Evolutionary conservation across 2,888 invertebrate genomes (phyloP).

Genomic region (Eurytoma californica): DNA sequence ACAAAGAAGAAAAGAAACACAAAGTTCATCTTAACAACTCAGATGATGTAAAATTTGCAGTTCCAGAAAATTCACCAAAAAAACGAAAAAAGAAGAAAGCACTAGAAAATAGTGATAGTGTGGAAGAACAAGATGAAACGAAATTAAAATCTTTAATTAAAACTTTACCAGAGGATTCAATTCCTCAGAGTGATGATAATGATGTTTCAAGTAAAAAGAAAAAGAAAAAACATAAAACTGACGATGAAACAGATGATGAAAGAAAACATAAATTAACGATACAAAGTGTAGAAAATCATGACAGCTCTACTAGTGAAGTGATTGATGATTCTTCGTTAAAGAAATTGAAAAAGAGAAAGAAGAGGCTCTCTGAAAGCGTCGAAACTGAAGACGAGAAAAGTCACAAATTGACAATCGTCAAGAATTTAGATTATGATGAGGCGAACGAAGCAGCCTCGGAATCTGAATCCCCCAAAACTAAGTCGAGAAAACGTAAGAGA

Average conservation of each 20-base stretch:
- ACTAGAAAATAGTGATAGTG: too few relatives aligned
- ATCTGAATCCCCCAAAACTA: conserved; percentile 15
- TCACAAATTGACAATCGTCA: conserved; percentile 4
- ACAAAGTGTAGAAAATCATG: neutral
- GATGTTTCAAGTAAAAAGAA: conserved; percentile 1
- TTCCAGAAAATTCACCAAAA: neutral
- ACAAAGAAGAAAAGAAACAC: conserved; percentile 7
- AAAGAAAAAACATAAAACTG: conserved; percentile 47
- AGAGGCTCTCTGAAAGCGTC: neutral
- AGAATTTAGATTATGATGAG: neutral
- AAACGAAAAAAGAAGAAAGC: too few relatives aligned
- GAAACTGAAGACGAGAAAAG: conserved; percentile 32
- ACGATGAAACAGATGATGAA: conserved; percentile 34
- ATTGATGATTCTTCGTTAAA: conserved; percentile 2
- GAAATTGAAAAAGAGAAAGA: conserved; percentile 28
- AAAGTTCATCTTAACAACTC: neutral
- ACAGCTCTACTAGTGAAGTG: neutral
- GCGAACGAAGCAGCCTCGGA: conserved; percentile 28
- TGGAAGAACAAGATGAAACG: too few relatives aligned
- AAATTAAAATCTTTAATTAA: too few relatives aligned
- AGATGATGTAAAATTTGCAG: neutral
- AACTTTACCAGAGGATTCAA: too few relatives aligned
- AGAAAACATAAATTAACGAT: conserved; percentile 6
- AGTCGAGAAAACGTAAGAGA: conserved; percentile 12
- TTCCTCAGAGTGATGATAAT: too few relatives aligned